Evolutionary conservation across 2,888 invertebrate species (phyloP), one percentile per base, ranked within the genome.

Genomic region (Pristionchus maxplancki): DNA sequence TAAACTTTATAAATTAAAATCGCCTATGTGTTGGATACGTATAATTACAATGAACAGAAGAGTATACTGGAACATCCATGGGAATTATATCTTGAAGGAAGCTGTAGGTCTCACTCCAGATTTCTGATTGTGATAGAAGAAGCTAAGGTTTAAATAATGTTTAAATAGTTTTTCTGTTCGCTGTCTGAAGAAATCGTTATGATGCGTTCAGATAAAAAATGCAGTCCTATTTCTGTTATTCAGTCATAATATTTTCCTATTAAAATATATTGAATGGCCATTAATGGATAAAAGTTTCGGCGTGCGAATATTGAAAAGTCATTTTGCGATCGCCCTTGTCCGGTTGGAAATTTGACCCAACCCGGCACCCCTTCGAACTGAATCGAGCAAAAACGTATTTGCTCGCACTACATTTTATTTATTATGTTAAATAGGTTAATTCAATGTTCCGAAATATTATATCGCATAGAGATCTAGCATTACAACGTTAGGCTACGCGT

Each of bases 1-100:
- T 81, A 50, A 50, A 81, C 81, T 50, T 48, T 50, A 81, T 78
- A 78, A 78, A 78, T 44, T 20, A 40, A 78, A 37, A 11, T n/a
- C n/a, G n/a, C n/a, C 1, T 78, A 6, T 8, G 40, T 67, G n/a
- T 24, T 67, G 58, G 58, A 24, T 58, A 6, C 58, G n/a, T 58
- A n/a, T 24, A 58, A 58, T 24, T 58, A 58, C 58, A 58, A 58
- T 58, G 58, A 58, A n/a, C 24, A 58, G 58, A 58, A 58, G 58
- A 58, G 24, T 24, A 58, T 58, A 58, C n/a, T 58, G 58, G 58
- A 58, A 58, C 24, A 58, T n/a, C 58, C 58, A 58, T 58, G 24
- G 58, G 58, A 58, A 58, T 58, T 9, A 58, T 50, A 50, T 50
- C 50, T 50, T 50, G 50, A 50, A 50, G 2, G 5, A 50, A 50